Conservation (phyloP, 1,140 invertebrate species). For the Cotesia typhae region DNA sequence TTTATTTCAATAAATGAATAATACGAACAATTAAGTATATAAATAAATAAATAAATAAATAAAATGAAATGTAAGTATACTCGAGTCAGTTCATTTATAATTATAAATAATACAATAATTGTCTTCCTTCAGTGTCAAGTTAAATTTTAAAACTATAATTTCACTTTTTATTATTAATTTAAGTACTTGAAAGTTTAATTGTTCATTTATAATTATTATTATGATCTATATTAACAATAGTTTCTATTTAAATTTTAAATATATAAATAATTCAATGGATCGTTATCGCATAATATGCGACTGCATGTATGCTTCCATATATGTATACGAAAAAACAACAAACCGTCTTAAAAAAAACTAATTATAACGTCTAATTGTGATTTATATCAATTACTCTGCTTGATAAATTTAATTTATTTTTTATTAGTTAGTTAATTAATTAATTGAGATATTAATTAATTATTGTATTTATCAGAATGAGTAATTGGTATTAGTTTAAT, state of each 20-base stretch:
- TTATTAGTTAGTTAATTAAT: not conserved
- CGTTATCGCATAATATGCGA: slow-evolving; percentile 6
- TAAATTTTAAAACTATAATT: not conserved
- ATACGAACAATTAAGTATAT: too few relatives aligned
- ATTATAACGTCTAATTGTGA: slow-evolving; percentile 10
- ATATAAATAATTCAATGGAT: not conserved
- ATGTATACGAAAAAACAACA: slow-evolving; percentile 11
- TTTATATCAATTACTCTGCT: not conserved
- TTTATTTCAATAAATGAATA: too few relatives aligned
- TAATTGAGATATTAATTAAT: slow-evolving; percentile 1
- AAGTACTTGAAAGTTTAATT: not conserved
- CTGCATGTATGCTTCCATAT: slow-evolving; percentile 12
- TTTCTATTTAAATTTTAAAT: not conserved
- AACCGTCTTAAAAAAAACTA: slow-evolving; percentile 7
- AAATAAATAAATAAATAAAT: too few relatives aligned
- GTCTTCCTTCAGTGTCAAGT: not conserved
- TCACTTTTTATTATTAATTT: not conserved
- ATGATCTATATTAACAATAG: too few relatives aligned
- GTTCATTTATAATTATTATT: not conserved
- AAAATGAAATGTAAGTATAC: too few relatives aligned
- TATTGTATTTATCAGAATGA: not conserved
- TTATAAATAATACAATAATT: not conserved
- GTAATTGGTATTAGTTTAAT: not conserved
- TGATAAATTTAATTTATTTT: not conserved
- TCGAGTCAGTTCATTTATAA: too few relatives aligned